phyloP scores from a whole-genome alignment of 2,888 invertebrate species.

The Dryobota labecula region DNA sequence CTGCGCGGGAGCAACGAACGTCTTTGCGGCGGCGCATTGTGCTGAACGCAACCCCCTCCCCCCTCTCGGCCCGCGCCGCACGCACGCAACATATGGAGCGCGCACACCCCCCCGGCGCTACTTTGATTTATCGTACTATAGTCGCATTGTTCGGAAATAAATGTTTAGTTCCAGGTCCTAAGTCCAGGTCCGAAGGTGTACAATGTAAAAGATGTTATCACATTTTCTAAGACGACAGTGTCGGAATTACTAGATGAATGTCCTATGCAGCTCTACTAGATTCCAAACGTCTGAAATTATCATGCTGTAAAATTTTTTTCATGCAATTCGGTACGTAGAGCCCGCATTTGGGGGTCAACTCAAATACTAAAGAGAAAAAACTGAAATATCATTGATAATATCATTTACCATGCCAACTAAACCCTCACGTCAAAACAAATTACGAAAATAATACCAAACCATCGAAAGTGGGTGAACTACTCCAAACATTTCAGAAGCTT shows the following conservation, averaged over 20 bases:
- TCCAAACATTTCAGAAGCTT: slow-evolving; percentile 41
- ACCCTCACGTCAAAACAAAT: slow-evolving; percentile 1
- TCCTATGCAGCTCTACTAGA: background rate
- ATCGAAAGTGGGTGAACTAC: slow-evolving; percentile 52
- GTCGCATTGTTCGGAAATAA: slow-evolving; percentile 58
- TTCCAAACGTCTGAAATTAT: background rate
- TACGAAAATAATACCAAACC: slow-evolving; percentile 31
- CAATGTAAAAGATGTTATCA: slow-evolving; percentile 38
- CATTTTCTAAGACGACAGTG: slow-evolving; percentile 22
- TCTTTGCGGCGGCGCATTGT: slow-evolving; percentile 85
- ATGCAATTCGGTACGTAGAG: background rate
- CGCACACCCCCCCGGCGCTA: slow-evolving; percentile 62
- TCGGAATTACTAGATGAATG: background rate
- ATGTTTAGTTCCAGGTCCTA: slow-evolving; percentile 35
- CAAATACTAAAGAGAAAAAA: background rate
- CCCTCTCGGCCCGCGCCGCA: slow-evolving; percentile 54
- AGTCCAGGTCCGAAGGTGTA: slow-evolving; percentile 20
- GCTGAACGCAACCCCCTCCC: slow-evolving; percentile 75
- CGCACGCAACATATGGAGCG: slow-evolving; percentile 74
- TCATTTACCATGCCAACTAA: background rate
- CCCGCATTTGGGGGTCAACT: background rate
- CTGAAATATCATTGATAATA: background rate
- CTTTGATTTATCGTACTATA: slow-evolving; percentile 60
- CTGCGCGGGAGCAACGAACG: slow-evolving; percentile 90
- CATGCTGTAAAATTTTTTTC: background rate